Evolutionary conservation across 2,113 vertebrate genomes (phyloP).

Genomic region (Tapirus terrestris): DNA sequence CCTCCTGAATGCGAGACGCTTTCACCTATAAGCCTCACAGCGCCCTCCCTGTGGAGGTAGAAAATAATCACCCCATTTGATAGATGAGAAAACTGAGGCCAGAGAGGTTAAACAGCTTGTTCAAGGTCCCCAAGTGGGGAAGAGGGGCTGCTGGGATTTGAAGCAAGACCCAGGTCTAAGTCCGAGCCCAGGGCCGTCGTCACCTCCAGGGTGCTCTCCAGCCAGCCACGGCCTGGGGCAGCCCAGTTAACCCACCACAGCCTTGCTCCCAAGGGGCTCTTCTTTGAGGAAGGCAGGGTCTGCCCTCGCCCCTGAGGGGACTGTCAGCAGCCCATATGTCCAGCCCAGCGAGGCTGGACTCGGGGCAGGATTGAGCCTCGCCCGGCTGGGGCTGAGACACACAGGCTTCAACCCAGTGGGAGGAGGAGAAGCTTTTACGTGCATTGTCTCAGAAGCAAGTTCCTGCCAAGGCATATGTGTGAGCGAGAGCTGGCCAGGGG

Average conservation of each 20-base stretch:
- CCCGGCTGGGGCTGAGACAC: neutral
- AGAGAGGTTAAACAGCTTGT: neutral
- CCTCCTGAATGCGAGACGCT: neutral
- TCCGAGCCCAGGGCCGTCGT: neutral
- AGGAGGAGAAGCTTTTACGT: neutral
- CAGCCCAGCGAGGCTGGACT: neutral
- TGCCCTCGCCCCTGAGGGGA: neutral
- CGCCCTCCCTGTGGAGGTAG: neutral
- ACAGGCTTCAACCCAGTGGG: neutral
- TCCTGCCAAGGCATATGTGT: neutral
- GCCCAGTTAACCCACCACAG: neutral
- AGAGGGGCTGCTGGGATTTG: constrained; percentile 5
- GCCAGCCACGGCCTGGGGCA: accelerated
- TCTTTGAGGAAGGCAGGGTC: neutral
- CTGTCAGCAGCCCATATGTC: neutral
- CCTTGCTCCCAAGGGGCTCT: neutral
- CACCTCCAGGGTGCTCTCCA: neutral
- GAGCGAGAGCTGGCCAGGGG: neutral
- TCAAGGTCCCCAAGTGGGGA: constrained; percentile 9
- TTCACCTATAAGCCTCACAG: neutral
- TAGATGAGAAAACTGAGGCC: constrained; percentile 16
- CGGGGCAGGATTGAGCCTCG: neutral
- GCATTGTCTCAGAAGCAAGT: neutral
- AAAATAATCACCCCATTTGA: neutral
- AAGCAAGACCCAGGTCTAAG: neutral